Evolutionary conservation across 2,113 vertebrate genomes (phyloP), one percentile per base, ranked within the genome.

Genomic region (Xenotilapia caudafasciata): DNA sequence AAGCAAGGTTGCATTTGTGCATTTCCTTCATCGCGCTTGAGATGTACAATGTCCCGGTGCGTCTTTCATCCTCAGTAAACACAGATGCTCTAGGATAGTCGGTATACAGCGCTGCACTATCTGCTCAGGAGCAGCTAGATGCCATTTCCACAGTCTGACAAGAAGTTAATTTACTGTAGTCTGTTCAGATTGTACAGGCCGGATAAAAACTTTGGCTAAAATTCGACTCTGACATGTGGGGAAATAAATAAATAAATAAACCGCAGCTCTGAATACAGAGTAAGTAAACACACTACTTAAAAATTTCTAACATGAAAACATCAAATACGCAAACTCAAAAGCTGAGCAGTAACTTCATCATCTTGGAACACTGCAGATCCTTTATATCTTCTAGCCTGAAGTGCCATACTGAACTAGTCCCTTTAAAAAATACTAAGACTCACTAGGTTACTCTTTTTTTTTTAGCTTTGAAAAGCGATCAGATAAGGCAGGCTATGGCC

Each of bases 21-120:
- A 79, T 91, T 90, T 88, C 84, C 88, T 79, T 92, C 73, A 87
- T 92, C 89, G 85, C 47, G 68, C 85, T 79, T 75, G 86, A 88
- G 89, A 95, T 42, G 86, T 84, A 90, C 91, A 90, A 87, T 89
- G 86, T 87, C 80, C 82, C 60, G 58, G 84, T 85, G 82, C 35
- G 10, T 82, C 89, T 93, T 94, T 92, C 82, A 88, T 95, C 88
- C 90, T 88, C 77, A 9, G 92, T 94, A 94, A 95, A 95, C 90
- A 92, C 87, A 90, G 88, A 92, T 90, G 85, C 90, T 90, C 80
- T 40, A 60, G 85, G 85, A 90, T 90, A 90, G 88, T 87, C 51
- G 4, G 38, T 77, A 58, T 85, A 81, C 80, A 65, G 70, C 15
- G 1, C 42, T 82, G 42, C 10, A 75, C 86, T 94, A 91, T 93